Evolutionary conservation across 2,797 vertebrate genomes (phyloP).

Genomic region (Karalla daura): DNA sequence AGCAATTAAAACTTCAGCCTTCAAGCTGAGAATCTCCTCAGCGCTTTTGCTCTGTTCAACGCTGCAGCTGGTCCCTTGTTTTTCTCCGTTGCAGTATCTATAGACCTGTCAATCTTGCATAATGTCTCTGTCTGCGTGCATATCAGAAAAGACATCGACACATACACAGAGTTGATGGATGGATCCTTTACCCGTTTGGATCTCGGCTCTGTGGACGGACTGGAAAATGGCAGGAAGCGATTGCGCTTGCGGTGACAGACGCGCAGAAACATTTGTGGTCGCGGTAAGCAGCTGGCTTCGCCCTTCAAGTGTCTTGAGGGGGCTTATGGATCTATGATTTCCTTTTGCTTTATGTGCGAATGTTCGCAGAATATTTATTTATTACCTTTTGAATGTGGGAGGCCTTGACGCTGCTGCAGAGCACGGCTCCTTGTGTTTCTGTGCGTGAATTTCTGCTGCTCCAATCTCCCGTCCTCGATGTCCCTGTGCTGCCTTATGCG

Average conservation of each 20-base stretch:
- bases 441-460: constrained; percentile 9
- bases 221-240: constrained; percentile 19
- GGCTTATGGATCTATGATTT: constrained; percentile 20
- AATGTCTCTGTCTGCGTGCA: neutral
- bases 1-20: no score
- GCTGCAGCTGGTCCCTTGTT: neutral
- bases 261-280: constrained; percentile 14
- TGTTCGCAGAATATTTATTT: constrained; percentile 30
- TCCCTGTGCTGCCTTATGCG: constrained; percentile 26
- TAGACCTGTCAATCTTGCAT: neutral
- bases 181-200: constrained; percentile 21
- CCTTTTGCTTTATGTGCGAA: constrained; percentile 34
- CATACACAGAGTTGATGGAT: constrained; percentile 17
- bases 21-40: neutral
- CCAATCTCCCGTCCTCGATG: constrained; percentile 27
- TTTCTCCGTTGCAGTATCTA: neutral
- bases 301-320: constrained; percentile 16
- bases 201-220: constrained; percentile 9
- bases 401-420: constrained; percentile 27
- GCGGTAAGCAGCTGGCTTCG: constrained; percentile 10
- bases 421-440: constrained; percentile 13
- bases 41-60: neutral
- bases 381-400: constrained; percentile 27
- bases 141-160: neutral
- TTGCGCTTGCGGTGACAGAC: neutral